Conservation (phyloP, 2,888 invertebrate genomes). For the Napeogenes sylphis region DNA sequence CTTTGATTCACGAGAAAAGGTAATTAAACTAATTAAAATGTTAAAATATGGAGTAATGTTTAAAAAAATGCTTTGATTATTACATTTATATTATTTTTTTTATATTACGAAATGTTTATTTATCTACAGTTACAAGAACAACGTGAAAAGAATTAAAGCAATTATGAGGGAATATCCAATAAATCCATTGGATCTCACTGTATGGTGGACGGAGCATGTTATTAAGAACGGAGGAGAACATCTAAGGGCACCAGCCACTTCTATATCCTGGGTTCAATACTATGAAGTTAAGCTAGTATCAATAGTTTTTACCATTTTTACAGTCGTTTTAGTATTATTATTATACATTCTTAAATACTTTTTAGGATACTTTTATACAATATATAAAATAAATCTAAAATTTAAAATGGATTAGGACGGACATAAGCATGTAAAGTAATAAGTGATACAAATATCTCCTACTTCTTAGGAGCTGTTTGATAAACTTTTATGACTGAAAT, state of each 20-base stretch:
- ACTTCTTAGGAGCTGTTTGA: no score
- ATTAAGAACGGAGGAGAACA: slow-evolving; percentile 16
- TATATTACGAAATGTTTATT: neutral
- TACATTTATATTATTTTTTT: neutral
- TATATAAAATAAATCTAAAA: neutral
- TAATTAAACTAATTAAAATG: slow-evolving; percentile 19
- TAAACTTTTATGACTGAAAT: no score
- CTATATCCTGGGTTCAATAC: slow-evolving; percentile 17
- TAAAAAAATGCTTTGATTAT: neutral
- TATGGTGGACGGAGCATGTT: slow-evolving; percentile 22
- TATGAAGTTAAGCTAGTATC: slow-evolving; percentile 19
- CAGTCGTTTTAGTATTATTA: slow-evolving; percentile 6
- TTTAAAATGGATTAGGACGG: neutral
- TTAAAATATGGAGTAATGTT: neutral
- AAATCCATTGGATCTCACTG: slow-evolving; percentile 11
- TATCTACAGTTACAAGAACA: slow-evolving; percentile 33
- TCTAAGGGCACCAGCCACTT: slow-evolving; percentile 13
- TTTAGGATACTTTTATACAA: neutral
- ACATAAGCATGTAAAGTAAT: no score
- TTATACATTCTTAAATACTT: slow-evolving; percentile 4
- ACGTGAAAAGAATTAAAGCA: slow-evolving; percentile 27
- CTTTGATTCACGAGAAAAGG: slow-evolving; percentile 38
- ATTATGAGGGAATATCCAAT: slow-evolving; percentile 33
- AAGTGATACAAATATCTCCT: no score
- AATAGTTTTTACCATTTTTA: slow-evolving; percentile 3